Evolutionary conservation across 1,140 invertebrate genomes (phyloP).

Genomic region (Pissodes strobi): DNA sequence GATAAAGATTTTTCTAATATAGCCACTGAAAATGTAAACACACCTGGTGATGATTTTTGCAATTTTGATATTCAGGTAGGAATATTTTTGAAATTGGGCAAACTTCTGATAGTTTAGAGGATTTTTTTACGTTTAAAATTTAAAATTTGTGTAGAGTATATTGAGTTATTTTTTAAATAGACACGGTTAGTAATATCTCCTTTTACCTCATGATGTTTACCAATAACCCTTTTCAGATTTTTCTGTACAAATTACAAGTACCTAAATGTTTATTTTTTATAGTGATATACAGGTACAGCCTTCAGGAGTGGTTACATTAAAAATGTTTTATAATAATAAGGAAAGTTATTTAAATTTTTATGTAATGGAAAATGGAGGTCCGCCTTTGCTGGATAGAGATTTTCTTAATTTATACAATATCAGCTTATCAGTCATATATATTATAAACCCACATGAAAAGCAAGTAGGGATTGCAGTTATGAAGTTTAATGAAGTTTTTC

Average conservation of each 20-base stretch:
- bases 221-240: background rate
- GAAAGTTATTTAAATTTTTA: background rate
- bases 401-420: background rate
- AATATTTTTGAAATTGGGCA: background rate
- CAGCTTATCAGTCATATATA: background rate
- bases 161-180: background rate
- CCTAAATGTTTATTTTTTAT: background rate
- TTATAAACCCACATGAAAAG: background rate
- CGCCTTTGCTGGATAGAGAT: background rate
- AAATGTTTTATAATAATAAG: background rate
- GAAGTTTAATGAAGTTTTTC: background rate
- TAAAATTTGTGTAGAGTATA: background rate
- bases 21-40: background rate
- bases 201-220: background rate
- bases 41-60: background rate
- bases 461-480: background rate
- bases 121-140: background rate
- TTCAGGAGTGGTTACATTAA: background rate
- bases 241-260: background rate
- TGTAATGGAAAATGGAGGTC: background rate
- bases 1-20: background rate
- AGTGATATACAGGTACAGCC: background rate
- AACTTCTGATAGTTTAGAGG: background rate
- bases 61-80: background rate
- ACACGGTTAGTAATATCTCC: background rate